phyloP scores from a whole-genome alignment of 2,797 vertebrate species.

The Tympanoctomys barrerae region DNA sequence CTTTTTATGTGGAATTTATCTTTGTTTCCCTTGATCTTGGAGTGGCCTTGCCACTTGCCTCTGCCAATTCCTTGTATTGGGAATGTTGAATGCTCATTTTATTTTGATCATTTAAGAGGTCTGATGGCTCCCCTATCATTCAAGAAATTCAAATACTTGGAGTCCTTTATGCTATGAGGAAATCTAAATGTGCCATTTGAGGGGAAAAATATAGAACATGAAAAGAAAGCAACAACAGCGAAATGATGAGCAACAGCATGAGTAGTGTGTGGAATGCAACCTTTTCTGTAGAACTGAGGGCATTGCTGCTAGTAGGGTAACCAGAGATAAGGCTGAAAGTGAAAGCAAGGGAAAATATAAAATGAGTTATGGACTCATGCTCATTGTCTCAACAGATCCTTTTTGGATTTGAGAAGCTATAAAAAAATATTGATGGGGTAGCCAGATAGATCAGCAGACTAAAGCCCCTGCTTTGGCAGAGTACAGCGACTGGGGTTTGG shows the following conservation, averaged over 20 bases:
- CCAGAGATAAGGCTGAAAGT: not conserved
- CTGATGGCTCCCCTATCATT: not conserved
- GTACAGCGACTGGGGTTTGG: no score
- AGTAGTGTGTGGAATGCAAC: not conserved
- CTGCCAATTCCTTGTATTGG: not conserved
- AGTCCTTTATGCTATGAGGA: not conserved
- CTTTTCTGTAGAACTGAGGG: not conserved
- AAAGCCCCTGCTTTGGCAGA: no score
- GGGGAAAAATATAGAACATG: not conserved
- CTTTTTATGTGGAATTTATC: rapidly evolving
- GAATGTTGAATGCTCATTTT: not conserved
- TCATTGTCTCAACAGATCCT: not conserved
- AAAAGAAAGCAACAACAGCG: not conserved
- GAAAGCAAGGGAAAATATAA: rapidly evolving
- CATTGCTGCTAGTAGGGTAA: not conserved
- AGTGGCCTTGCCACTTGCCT: not conserved
- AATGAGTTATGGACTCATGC: not conserved
- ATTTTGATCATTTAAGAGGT: not conserved
- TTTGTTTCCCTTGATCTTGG: not conserved
- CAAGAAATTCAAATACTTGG: not conserved
- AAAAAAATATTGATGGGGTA: not conserved
- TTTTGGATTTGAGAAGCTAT: not conserved
- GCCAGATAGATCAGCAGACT: no score
- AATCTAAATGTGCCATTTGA: not conserved
- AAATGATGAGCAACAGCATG: not conserved